Evolutionary conservation across 2,797 vertebrate genomes (phyloP).

Genomic region (Coracias cyanogaster): DNA sequence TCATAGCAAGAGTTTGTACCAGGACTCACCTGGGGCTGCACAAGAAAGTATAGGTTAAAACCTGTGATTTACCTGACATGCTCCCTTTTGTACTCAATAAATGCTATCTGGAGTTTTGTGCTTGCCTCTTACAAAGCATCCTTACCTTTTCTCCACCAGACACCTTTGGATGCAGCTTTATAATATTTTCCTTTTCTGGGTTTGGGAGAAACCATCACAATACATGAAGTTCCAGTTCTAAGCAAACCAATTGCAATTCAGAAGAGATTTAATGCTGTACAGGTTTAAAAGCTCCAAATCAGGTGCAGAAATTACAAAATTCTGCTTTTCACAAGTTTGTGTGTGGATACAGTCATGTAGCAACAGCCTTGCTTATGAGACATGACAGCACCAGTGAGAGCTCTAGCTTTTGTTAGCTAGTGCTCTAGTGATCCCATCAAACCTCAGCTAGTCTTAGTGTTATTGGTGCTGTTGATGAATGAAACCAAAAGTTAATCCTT

Average conservation of each 20-base stretch:
- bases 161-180: background rate
- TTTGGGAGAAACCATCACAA: background rate
- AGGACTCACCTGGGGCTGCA: background rate
- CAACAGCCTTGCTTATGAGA: background rate
- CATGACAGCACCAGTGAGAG: background rate
- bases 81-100: background rate
- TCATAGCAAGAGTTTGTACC: fast-evolving
- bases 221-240: background rate
- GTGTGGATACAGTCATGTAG: background rate
- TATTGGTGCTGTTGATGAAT: background rate
- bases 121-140: background rate
- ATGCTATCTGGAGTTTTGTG: background rate
- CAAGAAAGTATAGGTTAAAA: background rate
- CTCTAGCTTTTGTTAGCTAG: background rate
- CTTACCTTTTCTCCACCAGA: background rate
- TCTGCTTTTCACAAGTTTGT: background rate
- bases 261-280: background rate
- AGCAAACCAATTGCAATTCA: background rate
- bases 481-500: background rate
- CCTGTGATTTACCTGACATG: background rate
- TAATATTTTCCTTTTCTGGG: background rate
- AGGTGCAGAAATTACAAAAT: background rate
- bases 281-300: background rate
- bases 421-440: background rate
- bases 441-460: background rate